Evolutionary conservation across 2,888 invertebrate species (phyloP).

Genomic region (Cephus sareptanus): DNA sequence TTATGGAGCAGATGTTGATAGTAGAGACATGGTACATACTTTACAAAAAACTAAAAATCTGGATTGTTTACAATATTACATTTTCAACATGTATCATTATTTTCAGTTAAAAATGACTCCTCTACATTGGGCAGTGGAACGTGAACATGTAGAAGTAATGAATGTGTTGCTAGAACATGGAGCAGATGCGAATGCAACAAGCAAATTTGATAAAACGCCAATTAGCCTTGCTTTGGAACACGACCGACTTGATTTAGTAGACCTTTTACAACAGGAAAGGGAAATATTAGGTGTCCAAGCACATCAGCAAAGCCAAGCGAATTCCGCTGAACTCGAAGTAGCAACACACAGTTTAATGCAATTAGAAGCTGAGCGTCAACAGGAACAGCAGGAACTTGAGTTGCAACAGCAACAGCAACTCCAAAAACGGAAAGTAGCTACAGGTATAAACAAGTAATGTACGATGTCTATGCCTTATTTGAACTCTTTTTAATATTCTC

Average conservation of each 20-base stretch:
- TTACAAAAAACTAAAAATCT: not conserved
- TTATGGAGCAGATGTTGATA: conserved; percentile 79
- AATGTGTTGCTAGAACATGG: conserved; percentile 78
- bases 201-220: conserved; percentile 81
- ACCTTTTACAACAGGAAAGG: conserved; percentile 68
- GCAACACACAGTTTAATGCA: conserved; percentile 60
- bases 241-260: conserved; percentile 72
- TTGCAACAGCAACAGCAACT: conserved; percentile 42
- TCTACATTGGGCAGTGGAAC: conserved; percentile 93
- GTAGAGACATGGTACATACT: conserved; percentile 78
- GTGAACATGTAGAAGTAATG: conserved; percentile 78
- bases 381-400: conserved; percentile 48
- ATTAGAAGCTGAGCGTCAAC: conserved; percentile 50
- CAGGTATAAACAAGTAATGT: conserved; percentile 32
- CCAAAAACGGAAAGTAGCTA: conserved; percentile 37
- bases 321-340: conserved; percentile 54
- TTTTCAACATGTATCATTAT: conserved; percentile 8
- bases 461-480: not conserved
- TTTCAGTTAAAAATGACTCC: conserved; percentile 87
- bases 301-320: conserved; percentile 46
- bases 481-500: not conserved
- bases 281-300: conserved; percentile 47
- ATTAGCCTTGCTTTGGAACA: conserved; percentile 76
- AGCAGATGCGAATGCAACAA: conserved; percentile 75
- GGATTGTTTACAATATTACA: not conserved